phyloP scores from a whole-genome alignment of 2,113 vertebrate genomes.

The human region DNA sequence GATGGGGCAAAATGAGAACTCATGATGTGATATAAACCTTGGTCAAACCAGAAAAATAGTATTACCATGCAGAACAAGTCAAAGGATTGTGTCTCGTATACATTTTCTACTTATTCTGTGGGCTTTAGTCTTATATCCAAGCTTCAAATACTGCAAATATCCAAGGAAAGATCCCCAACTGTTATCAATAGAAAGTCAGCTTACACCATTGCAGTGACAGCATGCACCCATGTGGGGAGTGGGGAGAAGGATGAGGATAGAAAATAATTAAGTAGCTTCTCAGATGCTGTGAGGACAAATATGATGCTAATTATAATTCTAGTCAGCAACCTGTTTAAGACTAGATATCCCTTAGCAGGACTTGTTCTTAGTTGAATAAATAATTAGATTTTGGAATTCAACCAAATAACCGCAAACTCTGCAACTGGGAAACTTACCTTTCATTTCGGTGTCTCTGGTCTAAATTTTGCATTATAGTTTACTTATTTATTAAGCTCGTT shows the following conservation, averaged over 20 bases:
- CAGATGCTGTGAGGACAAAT: background rate
- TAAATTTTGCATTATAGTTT: slow-evolving; percentile 65
- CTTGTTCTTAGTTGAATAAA: slow-evolving; percentile 63
- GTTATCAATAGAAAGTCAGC: background rate
- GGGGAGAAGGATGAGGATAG: no score
- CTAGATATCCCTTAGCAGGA: slow-evolving; percentile 16
- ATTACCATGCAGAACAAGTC: background rate
- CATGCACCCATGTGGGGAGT: background rate
- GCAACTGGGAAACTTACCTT: background rate
- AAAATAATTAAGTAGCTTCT: background rate
- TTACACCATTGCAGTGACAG: background rate
- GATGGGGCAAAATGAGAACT: background rate
- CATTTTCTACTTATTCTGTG: background rate
- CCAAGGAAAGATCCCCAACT: background rate
- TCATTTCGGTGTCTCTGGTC: slow-evolving; percentile 27
- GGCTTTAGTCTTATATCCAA: background rate
- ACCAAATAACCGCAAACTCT: slow-evolving; percentile 48
- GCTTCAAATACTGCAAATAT: background rate
- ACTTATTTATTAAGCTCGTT: slow-evolving; percentile 67
- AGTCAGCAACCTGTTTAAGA: background rate
- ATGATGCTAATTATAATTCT: slow-evolving; percentile 52
- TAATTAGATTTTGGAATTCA: slow-evolving; percentile 65
- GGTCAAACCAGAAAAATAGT: background rate
- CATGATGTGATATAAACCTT: background rate
- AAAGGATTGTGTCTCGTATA: background rate